These are phyloP conservation scores for Pogonus chalceus DNA, from an alignment of 1,140 invertebrate species.

Conservation along the genomic window DNA sequence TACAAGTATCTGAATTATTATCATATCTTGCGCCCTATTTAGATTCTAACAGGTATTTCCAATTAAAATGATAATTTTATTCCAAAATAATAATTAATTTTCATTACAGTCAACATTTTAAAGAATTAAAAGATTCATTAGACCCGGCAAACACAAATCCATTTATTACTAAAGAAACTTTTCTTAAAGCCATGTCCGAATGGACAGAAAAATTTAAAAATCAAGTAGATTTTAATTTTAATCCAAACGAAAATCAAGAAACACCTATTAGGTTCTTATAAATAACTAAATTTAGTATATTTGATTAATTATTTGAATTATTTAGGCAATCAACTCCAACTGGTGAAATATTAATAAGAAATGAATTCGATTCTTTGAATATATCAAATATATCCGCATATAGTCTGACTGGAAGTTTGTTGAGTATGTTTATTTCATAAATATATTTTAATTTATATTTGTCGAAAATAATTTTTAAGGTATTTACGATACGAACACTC, in stretches of 20 bases:
- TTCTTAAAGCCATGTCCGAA: not conserved
- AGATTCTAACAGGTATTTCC: not conserved
- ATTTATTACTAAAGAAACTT: not conserved
- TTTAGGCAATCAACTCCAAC: not conserved
- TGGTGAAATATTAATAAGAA: not conserved
- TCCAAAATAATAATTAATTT: not conserved
- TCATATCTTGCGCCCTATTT: conserved; percentile 1
- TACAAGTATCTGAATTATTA: too few relatives aligned
- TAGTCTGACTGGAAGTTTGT: not conserved
- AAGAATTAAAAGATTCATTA: not conserved
- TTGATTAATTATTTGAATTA: not conserved
- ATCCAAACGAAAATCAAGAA: not conserved
- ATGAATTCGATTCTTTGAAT: not conserved
- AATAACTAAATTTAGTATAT: not conserved
- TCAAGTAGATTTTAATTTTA: not conserved
- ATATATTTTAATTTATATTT: not conserved
- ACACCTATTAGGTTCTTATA: not conserved
- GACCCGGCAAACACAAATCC: not conserved
- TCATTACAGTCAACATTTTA: not conserved
- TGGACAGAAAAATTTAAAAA: conserved; percentile 1
- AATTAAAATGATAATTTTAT: not conserved
- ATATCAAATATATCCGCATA: not conserved
- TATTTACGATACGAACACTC: too few relatives aligned
- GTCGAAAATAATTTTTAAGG: not conserved
- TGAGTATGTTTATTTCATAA: not conserved